Evolutionary conservation across 2,888 invertebrate species (phyloP), one percentile per base, ranked within the genome.

Genomic region (Rotaria sp.): DNA sequence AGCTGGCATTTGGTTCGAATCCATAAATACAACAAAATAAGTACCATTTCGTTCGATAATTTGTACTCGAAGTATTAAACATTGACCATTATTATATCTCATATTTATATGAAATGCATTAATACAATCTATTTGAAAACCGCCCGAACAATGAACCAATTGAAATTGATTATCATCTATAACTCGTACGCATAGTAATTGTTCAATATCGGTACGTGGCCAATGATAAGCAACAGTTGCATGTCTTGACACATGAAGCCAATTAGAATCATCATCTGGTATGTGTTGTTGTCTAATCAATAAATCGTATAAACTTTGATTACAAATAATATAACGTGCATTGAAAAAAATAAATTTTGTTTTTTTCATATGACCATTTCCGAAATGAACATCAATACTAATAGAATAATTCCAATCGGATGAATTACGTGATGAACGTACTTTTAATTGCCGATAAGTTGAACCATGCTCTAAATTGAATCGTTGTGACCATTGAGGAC

Each of bases 281-380:
- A 75, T 21, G 91, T 95, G 95, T 90, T 94, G 94, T 92, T 99
- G 98, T 85, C 96, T 94, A 90, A 98, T 94, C 90, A 95, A 94
- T 89, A 99, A 92, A 85, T 94, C 94, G 88, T 92, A 92, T 10
- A 92, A 92, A 0, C 94, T 96, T 90, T 94, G 94, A 92, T 99
- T 99, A 92, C 96, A 95, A 87, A 98, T 92, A 91, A 96, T 95
- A 92, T 95, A 97, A 88, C 96, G 93, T 59, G 98, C 96, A 30
- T 96, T 95, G 89, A 98, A 93, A 11, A 96, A 96, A 57, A 97
- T 95, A 89, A 98, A 95, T 90, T 94, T 95, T 50, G 97, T 97
- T 89, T 94, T 94, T 18, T 95, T 93, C 92, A 97, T 96, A 89
- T 95, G 93, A 59, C 96, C 96, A 88, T 95, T 93, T 0, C 97